These are phyloP conservation scores for Lutraria lutraria DNA, from an alignment of 2,888 invertebrate genomes.

Conservation along the genomic window DNA sequence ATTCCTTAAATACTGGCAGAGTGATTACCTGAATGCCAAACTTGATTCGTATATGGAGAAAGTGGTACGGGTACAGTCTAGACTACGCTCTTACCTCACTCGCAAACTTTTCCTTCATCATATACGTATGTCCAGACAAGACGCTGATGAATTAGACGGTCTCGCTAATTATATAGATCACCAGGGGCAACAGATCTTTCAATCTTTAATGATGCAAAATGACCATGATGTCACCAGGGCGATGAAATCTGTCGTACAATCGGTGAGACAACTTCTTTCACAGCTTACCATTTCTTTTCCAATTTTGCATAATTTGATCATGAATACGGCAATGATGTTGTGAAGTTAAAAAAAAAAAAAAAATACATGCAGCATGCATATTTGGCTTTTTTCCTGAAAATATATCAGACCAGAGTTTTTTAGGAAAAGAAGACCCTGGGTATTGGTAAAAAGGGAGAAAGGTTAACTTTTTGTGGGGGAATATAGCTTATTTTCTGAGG, in stretches of 20 bases:
- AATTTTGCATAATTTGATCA: too few relatives aligned
- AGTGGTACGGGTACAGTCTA: slow-evolving; percentile 77
- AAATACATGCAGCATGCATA: too few relatives aligned
- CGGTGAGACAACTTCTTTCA: too few relatives aligned
- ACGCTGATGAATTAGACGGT: slow-evolving; percentile 56
- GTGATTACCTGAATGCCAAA: slow-evolving; percentile 78
- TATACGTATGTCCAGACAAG: slow-evolving; percentile 33
- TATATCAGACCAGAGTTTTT: too few relatives aligned
- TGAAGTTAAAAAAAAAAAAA: too few relatives aligned
- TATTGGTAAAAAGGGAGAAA: too few relatives aligned
- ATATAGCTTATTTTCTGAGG: too few relatives aligned
- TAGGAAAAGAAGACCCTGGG: too few relatives aligned
- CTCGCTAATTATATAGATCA: slow-evolving; percentile 55
- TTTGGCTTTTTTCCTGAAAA: too few relatives aligned
- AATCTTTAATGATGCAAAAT: slow-evolving; percentile 58
- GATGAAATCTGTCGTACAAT: neutral
- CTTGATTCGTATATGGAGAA: slow-evolving; percentile 68
- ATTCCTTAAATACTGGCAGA: slow-evolving; percentile 83
- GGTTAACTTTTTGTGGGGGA: too few relatives aligned
- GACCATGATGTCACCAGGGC: slow-evolving; percentile 60
- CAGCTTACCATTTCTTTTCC: too few relatives aligned
- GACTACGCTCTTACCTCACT: slow-evolving; percentile 75
- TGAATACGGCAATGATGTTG: too few relatives aligned
- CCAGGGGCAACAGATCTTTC: slow-evolving; percentile 54
- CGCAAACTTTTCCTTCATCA: slow-evolving; percentile 55